These are phyloP conservation scores for Squalus acanthias DNA, from an alignment of 2,797 vertebrate species.

Conservation along the genomic window DNA sequence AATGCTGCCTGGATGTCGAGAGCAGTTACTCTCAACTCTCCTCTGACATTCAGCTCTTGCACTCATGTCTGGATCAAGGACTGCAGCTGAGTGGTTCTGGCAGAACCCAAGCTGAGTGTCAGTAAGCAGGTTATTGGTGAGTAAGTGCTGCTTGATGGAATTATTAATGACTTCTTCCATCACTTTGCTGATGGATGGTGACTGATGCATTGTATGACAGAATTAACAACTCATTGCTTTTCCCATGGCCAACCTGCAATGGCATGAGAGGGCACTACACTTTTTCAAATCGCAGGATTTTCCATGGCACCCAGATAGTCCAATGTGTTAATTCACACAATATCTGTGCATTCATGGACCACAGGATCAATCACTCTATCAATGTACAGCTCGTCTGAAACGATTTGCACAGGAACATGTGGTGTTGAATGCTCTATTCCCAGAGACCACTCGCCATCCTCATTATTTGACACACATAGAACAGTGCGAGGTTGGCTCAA, in stretches of 20 bases:
- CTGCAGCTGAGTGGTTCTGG: not conserved
- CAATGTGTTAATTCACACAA: not conserved
- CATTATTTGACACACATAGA: not conserved
- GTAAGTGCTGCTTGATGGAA: not conserved
- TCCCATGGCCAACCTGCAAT: not conserved
- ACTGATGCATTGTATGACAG: not conserved
- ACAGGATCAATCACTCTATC: not conserved
- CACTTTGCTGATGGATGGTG: not conserved
- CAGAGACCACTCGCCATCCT: not conserved
- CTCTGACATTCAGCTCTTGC: not conserved
- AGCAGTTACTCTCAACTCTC: not conserved
- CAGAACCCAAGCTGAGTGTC: not conserved
- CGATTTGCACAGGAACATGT: not conserved
- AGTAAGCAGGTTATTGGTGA: not conserved
- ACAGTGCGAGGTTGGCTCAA: not conserved
- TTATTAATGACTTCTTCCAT: not conserved
- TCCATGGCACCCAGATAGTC: not conserved
- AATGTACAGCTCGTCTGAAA: not conserved
- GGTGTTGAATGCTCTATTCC: not conserved
- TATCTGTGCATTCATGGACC: not conserved
- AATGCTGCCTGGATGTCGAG: not conserved
- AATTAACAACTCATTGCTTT: not conserved
- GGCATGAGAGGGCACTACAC: not conserved
- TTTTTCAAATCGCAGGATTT: not conserved
- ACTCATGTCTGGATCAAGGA: not conserved